These are phyloP conservation scores for Carapus acus DNA, from an alignment of 2,797 vertebrate genomes.

Conservation along the genomic window DNA sequence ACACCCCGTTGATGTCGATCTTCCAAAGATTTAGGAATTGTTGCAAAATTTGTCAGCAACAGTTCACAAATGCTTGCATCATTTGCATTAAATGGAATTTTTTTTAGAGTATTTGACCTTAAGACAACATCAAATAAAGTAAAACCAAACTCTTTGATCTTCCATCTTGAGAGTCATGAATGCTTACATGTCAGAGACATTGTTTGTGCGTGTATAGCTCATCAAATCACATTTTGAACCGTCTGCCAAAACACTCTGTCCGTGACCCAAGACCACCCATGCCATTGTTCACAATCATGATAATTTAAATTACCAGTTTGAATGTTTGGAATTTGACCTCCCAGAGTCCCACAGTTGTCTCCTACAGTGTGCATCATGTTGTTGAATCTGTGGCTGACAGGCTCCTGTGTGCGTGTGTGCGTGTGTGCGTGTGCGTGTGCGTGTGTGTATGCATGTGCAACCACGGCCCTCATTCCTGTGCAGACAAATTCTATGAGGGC, in stretches of 20 bases:
- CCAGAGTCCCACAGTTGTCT: conserved; percentile 40
- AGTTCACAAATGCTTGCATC: too few relatives aligned
- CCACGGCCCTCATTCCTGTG: too few relatives aligned
- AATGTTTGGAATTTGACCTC: conserved; percentile 49
- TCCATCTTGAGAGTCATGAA: conserved; percentile 24
- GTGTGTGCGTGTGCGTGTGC: too few relatives aligned
- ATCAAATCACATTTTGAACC: conserved; percentile 56
- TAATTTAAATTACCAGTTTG: conserved; percentile 53
- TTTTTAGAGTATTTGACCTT: too few relatives aligned
- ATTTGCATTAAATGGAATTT: too few relatives aligned
- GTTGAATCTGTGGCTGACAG: too few relatives aligned
- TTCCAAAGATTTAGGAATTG: too few relatives aligned
- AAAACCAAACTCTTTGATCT: conserved; percentile 11
- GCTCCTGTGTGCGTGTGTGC: too few relatives aligned
- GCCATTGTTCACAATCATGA: conserved; percentile 60
- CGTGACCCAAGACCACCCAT: conserved; percentile 18
- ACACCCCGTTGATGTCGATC: too few relatives aligned
- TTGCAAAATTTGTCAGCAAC: too few relatives aligned
- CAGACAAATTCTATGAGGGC: too few relatives aligned
- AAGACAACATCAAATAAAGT: conserved; percentile 25
- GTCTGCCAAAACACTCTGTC: conserved; percentile 34
- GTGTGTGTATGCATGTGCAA: too few relatives aligned
- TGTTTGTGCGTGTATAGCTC: conserved; percentile 47
- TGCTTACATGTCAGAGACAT: conserved; percentile 47
- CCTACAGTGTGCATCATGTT: conserved; percentile 17